These are phyloP conservation scores for Mystacornis crossleyi DNA, from an alignment of 2,113 vertebrate genomes.

Conservation along the genomic window DNA sequence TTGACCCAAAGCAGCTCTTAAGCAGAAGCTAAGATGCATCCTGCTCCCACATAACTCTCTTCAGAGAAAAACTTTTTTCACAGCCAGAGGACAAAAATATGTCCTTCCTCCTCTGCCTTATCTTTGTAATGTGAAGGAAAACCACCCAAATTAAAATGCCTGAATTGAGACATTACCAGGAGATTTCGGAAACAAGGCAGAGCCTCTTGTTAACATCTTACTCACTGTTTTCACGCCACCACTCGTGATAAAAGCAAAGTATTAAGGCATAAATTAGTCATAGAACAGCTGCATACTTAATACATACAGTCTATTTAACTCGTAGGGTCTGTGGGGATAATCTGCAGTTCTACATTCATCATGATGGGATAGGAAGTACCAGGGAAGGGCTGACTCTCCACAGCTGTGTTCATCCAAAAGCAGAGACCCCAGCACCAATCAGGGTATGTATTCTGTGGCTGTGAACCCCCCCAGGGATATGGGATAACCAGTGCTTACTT, in stretches of 20 bases:
- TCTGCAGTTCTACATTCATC: not conserved
- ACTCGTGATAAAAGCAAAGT: not conserved
- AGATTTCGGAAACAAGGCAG: not conserved
- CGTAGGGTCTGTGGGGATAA: not conserved
- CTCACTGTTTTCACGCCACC: not conserved
- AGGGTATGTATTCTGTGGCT: not conserved
- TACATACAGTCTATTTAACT: not conserved
- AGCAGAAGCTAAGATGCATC: not conserved
- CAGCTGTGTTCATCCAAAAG: not conserved
- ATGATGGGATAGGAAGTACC: not conserved
- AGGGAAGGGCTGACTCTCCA: not conserved
- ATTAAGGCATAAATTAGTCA: conserved; percentile 23
- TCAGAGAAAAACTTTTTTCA: not conserved
- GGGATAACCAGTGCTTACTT: not conserved
- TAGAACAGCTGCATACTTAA: not conserved
- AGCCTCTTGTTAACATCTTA: conserved; percentile 1
- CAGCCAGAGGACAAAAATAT: not conserved
- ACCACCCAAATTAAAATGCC: not conserved
- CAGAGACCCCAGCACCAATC: not conserved
- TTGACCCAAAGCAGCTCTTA: not conserved
- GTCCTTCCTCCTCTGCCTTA: not conserved
- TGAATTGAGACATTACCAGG: not conserved
- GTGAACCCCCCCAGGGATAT: not conserved
- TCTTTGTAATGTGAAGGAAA: not conserved
- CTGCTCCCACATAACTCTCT: not conserved